phyloP scores from a whole-genome alignment of 2,888 invertebrate genomes.

The Furcula furcula region DNA sequence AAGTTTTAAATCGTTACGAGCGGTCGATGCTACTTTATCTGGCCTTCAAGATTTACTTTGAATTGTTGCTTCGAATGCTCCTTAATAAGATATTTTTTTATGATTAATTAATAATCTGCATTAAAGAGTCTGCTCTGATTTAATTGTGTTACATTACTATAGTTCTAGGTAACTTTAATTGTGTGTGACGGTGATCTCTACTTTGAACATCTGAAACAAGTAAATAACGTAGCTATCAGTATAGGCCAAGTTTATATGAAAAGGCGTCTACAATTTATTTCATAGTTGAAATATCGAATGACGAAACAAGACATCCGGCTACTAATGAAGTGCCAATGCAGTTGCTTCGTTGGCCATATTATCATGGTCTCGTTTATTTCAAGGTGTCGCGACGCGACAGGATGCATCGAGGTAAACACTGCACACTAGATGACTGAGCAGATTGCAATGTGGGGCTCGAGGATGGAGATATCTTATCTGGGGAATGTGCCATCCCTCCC shows the following conservation, averaged over 20 bases:
- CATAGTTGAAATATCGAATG: too few species aligned
- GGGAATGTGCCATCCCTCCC: constrained; percentile 71
- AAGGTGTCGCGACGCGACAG: constrained; percentile 26
- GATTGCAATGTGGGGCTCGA: constrained; percentile 59
- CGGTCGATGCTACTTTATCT: constrained; percentile 14
- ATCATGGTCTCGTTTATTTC: constrained; percentile 15
- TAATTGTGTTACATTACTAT: too few species aligned
- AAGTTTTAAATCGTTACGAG: constrained; percentile 33
- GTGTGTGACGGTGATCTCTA: too few species aligned
- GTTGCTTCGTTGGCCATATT: constrained; percentile 15
- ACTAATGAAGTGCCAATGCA: constrained; percentile 9
- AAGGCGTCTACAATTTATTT: too few species aligned
- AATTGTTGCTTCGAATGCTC: too few species aligned
- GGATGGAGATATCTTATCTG: constrained; percentile 64
- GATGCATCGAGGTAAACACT: constrained; percentile 31
- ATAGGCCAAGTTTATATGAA: too few species aligned
- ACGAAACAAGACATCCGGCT: constrained; percentile 21
- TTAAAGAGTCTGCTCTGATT: too few species aligned
- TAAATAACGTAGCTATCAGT: too few species aligned
- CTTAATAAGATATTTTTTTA: too few species aligned
- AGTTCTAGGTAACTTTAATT: too few species aligned
- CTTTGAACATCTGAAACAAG: too few species aligned
- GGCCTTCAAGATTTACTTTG: constrained; percentile 9
- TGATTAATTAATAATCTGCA: too few species aligned
- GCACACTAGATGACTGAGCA: constrained; percentile 53